Percentiles rank a stretch among this genome's conserved stretches.
Conservation (phyloP, 2,888 invertebrate species). For the Rhamphomyia laevipes region DNA sequence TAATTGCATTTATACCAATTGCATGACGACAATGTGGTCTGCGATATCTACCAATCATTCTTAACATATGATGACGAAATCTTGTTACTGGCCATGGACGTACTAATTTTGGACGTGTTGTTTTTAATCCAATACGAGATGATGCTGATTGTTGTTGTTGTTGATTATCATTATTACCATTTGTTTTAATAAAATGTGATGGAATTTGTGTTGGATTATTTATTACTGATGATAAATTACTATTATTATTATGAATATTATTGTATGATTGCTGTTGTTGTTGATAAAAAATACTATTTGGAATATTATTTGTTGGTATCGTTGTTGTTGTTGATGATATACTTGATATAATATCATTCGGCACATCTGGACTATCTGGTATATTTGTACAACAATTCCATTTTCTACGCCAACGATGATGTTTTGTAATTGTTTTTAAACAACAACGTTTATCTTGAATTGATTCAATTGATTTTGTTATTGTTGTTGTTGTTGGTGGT, state of each 20-base stretch:
- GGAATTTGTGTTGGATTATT: conserved; percentile 25
- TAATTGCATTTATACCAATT: conserved; percentile 7
- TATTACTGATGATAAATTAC: conserved; percentile 16
- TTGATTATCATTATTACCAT: conserved; percentile 12
- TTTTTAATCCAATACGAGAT: conserved; percentile 4
- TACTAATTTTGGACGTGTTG: conserved; percentile 16
- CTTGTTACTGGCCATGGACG: conserved; percentile 29
- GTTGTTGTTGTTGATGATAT: conserved; percentile 19
- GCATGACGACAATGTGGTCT: conserved; percentile 30
- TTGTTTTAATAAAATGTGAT: conserved; percentile 20
- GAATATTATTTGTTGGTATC: conserved; percentile 11
- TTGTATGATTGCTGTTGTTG: conserved; percentile 5
- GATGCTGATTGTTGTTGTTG: conserved; percentile 5
- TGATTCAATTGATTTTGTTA: conserved; percentile 16
- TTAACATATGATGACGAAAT: conserved; percentile 31
- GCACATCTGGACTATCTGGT: conserved; percentile 47
- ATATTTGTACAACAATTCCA: conserved; percentile 49
- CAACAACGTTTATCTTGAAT: conserved; percentile 23
- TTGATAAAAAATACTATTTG: conserved; percentile 9
- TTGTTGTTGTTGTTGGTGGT: conserved; percentile 9
- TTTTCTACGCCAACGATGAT: conserved; percentile 40
- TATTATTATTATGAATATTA: conserved; percentile 7
- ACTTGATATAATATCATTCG: conserved; percentile 38
- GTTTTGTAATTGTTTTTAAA: conserved; percentile 34
- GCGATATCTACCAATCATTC: conserved; percentile 33